phyloP scores from a whole-genome alignment of 92 coral and sea anemone species.

The Zoanthus solanderi region DNA sequence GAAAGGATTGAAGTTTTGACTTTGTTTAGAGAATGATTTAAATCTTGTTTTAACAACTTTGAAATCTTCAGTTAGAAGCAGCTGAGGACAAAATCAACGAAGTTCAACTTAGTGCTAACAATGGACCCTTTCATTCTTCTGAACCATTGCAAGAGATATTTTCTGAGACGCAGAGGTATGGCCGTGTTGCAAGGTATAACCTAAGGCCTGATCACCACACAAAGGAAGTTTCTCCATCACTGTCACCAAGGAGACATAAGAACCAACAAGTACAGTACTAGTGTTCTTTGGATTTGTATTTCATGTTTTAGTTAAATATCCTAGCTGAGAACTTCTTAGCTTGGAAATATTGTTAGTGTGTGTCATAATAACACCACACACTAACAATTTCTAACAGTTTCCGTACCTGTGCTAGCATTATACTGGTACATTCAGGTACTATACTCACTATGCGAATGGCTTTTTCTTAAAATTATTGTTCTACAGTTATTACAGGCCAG shows the following conservation, averaged over 20 bases:
- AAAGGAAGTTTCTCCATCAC: not conserved
- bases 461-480: no score
- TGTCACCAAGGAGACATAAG: not conserved
- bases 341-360: no score
- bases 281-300: not conserved
- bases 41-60: not conserved
- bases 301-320: not conserved
- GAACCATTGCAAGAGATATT: constrained; percentile 74
- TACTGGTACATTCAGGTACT: no score
- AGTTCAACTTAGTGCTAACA: constrained; percentile 67
- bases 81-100: constrained; percentile 87
- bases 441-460: no score
- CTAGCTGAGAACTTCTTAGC: not conserved
- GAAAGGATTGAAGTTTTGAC: no score
- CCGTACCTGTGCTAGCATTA: no score
- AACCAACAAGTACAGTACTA: not conserved
- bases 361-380: no score
- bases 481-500: no score
- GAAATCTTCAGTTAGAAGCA: constrained; percentile 69
- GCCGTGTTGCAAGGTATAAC: constrained; percentile 84
- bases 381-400: no score
- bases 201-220: constrained; percentile 63
- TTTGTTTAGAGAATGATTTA: no score
- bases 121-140: constrained; percentile 27
- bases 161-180: constrained; percentile 83